Evolutionary conservation across 2,888 invertebrate species (phyloP).

Genomic region (Orgyia antiqua): DNA sequence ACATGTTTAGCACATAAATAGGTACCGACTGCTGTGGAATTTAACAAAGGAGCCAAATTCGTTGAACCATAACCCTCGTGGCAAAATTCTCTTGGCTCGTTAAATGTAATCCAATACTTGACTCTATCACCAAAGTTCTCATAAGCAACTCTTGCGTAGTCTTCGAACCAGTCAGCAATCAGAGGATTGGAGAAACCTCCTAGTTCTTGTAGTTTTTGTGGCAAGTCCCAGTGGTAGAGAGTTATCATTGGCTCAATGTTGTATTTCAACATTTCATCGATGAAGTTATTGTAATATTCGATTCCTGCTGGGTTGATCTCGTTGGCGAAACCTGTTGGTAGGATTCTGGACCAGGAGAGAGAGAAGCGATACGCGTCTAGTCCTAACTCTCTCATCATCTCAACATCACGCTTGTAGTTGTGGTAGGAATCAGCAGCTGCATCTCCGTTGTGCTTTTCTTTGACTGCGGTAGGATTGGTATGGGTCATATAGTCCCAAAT

Average conservation of each 20-base stretch:
- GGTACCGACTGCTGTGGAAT: constrained; percentile 55
- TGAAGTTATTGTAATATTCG: constrained; percentile 80
- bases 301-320: constrained; percentile 79
- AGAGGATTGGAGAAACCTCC: constrained; percentile 66
- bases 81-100: constrained; percentile 65
- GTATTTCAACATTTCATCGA: constrained; percentile 76
- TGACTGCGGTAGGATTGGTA: constrained; percentile 33
- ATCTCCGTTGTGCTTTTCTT: constrained; percentile 70
- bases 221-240: constrained; percentile 73
- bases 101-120: constrained; percentile 75
- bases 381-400: constrained; percentile 59
- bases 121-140: constrained; percentile 61
- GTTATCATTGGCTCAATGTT: constrained; percentile 79
- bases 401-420: constrained; percentile 77
- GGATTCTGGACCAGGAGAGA: constrained; percentile 70
- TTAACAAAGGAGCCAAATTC: constrained; percentile 39
- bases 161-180: constrained; percentile 56
- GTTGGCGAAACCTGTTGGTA: constrained; percentile 38
- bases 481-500: constrained; percentile 53
- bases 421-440: constrained; percentile 79
- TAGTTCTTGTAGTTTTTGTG: constrained; percentile 63
- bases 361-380: constrained; percentile 71
- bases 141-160: constrained; percentile 58
- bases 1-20: constrained; percentile 68
- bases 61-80: constrained; percentile 52